Percentiles rank a stretch among this genome's conserved stretches.
These are phyloP conservation scores for Pelodiscus sinensis DNA, from an alignment of 2,113 vertebrate species.

Conservation along the genomic window DNA sequence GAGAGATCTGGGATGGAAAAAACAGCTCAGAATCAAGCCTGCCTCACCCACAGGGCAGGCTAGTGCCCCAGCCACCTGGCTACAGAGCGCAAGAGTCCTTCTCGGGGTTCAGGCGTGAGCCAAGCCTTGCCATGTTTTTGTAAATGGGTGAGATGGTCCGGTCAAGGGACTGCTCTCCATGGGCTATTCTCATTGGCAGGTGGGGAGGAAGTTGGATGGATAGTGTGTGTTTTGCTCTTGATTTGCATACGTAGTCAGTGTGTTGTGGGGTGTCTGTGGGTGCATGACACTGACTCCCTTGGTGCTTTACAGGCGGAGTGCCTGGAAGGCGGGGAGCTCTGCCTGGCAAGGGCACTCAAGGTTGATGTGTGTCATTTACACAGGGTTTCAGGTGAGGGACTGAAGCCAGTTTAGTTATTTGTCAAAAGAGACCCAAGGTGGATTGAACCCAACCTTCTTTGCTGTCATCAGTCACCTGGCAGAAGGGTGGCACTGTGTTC, in stretches of 20 bases:
- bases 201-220: not conserved
- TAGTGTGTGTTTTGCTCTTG: not conserved
- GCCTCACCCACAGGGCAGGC: not conserved
- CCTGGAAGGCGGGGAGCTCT: not conserved
- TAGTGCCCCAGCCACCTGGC: too few species aligned
- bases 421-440: not conserved
- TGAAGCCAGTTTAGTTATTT: not conserved
- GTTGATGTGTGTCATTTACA: not conserved
- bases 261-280: too few species aligned
- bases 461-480: not conserved
- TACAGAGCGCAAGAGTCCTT: not conserved
- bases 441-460: not conserved
- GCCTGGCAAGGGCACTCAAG: not conserved
- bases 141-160: not conserved
- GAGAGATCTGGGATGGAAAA: not conserved
- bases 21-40: not conserved
- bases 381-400: not conserved
- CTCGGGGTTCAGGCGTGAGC: not conserved
- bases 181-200: not conserved
- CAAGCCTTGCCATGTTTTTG: not conserved
- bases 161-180: not conserved
- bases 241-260: not conserved
- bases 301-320: not conserved
- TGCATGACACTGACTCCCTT: not conserved
- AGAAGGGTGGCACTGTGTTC: not conserved